Evolutionary conservation across 2,888 invertebrate species (phyloP).

Genomic region (Stenichneumon culpator): DNA sequence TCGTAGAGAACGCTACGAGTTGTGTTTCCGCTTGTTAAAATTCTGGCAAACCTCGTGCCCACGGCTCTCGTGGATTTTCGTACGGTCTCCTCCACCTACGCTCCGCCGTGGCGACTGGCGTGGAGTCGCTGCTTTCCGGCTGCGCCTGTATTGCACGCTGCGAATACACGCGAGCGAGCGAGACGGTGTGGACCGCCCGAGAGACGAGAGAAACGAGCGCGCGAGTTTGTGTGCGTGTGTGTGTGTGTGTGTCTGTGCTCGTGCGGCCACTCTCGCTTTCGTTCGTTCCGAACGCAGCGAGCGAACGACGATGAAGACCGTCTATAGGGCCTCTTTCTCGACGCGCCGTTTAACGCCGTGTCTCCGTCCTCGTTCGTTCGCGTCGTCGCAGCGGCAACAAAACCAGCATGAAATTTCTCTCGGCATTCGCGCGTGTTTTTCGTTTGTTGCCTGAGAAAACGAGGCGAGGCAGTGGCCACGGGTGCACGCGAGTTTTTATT

Average conservation of each 20-base stretch:
- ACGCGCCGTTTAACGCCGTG: constrained; percentile 43
- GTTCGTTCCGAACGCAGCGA: constrained; percentile 69
- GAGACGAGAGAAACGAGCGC: constrained; percentile 62
- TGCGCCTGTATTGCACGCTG: constrained; percentile 32
- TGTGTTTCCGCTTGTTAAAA: constrained; percentile 25
- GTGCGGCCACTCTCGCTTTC: constrained; percentile 79
- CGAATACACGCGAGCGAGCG: constrained; percentile 39
- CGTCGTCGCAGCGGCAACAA: constrained; percentile 59
- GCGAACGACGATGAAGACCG: constrained; percentile 54
- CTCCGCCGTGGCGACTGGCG: constrained; percentile 49
- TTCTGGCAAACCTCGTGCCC: constrained; percentile 41
- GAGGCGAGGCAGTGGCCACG: constrained; percentile 14
- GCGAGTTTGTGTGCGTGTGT: constrained; percentile 68
- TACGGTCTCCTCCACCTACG: constrained; percentile 65
- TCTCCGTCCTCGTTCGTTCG: constrained; percentile 55
- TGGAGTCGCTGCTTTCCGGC: constrained; percentile 33
- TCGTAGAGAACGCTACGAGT: constrained; percentile 18
- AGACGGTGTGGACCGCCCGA: constrained; percentile 43
- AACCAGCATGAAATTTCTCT: constrained; percentile 51
- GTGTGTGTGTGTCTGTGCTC: neutral
- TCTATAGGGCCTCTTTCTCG: constrained; percentile 46
- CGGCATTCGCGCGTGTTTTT: constrained; percentile 54
- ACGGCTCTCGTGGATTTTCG: constrained; percentile 58
- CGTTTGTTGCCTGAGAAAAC: constrained; percentile 28
- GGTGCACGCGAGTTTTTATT: constrained; percentile 1